Evolutionary conservation across 2,797 vertebrate species (phyloP).

Genomic region (Aotus griseimembra): DNA sequence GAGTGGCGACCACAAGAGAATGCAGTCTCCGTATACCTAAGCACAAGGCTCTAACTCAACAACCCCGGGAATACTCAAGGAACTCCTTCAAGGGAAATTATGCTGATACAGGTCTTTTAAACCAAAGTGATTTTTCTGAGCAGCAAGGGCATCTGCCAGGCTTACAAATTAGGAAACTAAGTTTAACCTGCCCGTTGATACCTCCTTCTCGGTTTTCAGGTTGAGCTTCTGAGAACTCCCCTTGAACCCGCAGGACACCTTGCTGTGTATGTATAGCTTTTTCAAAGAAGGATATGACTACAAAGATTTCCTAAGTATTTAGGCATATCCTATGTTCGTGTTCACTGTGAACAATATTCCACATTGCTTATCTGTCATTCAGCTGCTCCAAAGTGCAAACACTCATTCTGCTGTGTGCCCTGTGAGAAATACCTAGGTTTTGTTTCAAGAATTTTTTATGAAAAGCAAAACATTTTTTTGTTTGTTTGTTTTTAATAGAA

Average conservation of each 20-base stretch:
- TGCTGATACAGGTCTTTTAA: background rate
- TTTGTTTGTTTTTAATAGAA: background rate
- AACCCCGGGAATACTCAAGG: background rate
- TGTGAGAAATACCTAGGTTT: conserved; percentile 76
- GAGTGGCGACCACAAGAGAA: background rate
- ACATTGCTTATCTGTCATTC: conserved; percentile 45
- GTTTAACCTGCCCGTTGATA: background rate
- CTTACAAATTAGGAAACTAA: background rate
- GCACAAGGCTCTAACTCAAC: background rate
- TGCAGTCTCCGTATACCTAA: background rate
- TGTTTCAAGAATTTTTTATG: conserved; percentile 76
- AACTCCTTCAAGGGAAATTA: background rate
- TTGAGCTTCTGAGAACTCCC: background rate
- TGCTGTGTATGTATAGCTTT: background rate
- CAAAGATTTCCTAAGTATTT: background rate
- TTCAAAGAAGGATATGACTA: background rate
- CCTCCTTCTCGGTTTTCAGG: background rate
- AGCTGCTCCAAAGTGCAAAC: conserved; percentile 48
- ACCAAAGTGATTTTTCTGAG: background rate
- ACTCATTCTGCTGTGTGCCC: conserved; percentile 40
- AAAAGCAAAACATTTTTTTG: conserved; percentile 68
- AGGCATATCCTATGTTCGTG: background rate
- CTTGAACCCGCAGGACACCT: background rate
- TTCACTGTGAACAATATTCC: conserved; percentile 36
- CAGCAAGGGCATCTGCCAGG: background rate